These are phyloP conservation scores for Chiroxiphia lanceolata DNA, from an alignment of 2,797 vertebrate genomes.

Conservation along the genomic window DNA sequence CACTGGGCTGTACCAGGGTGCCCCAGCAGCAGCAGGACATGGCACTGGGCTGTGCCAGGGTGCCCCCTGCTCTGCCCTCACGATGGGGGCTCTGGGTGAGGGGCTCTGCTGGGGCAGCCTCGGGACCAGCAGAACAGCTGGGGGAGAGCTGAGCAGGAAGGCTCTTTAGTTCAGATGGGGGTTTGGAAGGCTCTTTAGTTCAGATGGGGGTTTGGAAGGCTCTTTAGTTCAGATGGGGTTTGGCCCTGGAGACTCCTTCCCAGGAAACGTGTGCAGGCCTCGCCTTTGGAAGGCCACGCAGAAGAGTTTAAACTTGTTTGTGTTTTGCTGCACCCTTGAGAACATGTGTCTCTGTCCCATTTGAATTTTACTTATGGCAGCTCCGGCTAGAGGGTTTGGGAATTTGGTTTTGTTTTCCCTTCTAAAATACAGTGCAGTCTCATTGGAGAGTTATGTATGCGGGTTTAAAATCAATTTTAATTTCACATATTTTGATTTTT, in stretches of 20 bases:
- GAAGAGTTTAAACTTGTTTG: not conserved
- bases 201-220: too few species aligned
- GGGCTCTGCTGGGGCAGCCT: too few species aligned
- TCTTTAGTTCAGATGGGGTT: not conserved
- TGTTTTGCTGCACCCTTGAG: not conserved
- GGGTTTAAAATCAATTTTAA: not conserved
- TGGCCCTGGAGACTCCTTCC: not conserved
- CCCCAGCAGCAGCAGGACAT: too few species aligned
- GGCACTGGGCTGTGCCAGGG: too few species aligned
- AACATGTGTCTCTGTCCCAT: fast-evolving
- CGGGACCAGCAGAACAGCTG: not conserved
- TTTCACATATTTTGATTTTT: not conserved
- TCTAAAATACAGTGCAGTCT: not conserved
- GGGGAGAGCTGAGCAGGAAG: not conserved
- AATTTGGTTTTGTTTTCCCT: not conserved
- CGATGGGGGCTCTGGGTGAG: too few species aligned
- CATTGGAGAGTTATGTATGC: not conserved
- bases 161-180: too few species aligned
- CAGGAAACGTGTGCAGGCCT: not conserved
- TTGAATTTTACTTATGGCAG: not conserved
- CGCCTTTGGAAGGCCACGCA: fast-evolving
- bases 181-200: too few species aligned
- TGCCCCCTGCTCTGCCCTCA: too few species aligned
- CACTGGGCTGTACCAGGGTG: too few species aligned
- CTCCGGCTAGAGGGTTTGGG: not conserved